Evolutionary conservation across 1,140 invertebrate genomes (phyloP), one percentile per base, ranked within the genome.

Genomic region (Chironomus tepperi): DNA sequence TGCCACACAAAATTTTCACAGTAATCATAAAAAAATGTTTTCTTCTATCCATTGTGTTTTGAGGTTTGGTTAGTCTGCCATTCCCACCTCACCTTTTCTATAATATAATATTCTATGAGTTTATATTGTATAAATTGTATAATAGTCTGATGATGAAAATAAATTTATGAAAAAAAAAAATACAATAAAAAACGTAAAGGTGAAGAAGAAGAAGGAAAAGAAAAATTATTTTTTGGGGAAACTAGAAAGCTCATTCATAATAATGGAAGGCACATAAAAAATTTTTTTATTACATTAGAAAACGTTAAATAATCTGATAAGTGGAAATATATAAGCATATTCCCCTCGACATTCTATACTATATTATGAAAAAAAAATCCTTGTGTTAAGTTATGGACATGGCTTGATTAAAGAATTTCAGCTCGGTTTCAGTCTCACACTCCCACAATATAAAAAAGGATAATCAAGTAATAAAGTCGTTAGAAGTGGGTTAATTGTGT

Each of bases 281-380:
- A 57, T 12, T 57, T 57, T 15, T 47, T 57, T 57, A 57, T 57
- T 57, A 57, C 47, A 12, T n/a, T 57, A 57, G 12, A 57, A 57
- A 57, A 57, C 47, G 47, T 57, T 47, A 57, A 57, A 57, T 57
- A 57, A 57, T 57, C 47, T 57, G 47, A 57, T 57, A 57, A 57
- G 47, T 57, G 47, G 47, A 12, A 34, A 57, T 57, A 15, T 57
- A 57, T 57, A 57, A 34, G 24, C 24, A 34, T 34, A 34, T 34
- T 34, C 24, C 24, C 24, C 24, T 34, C 24, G 2, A 34, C 24
- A n/a, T n/a, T n/a, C n/a, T n/a, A n/a, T n/a, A 34, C 24, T 34
- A 34, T 34, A 34, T 34, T 34, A 34, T 34, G 5, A 34, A 2
- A 34, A 34, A 34, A 34, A 34, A 34, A 34, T 2, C 24, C 24